phyloP scores from a whole-genome alignment of 2,797 vertebrate species.

The Sebastes steindachneri region DNA sequence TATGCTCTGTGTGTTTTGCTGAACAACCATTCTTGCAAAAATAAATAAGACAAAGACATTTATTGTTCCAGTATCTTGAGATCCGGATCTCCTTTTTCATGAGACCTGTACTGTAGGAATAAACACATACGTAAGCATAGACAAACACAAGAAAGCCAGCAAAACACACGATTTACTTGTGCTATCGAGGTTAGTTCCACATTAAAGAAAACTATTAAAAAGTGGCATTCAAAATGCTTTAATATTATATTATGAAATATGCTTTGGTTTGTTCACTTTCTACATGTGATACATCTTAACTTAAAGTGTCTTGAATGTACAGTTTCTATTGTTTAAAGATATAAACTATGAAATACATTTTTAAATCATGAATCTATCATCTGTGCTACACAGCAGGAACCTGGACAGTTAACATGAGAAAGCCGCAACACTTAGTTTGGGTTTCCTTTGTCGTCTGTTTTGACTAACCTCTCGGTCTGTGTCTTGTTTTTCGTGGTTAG shows the following conservation, averaged over 20 bases:
- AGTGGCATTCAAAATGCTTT: background rate
- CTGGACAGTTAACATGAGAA: background rate
- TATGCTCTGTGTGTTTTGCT: too few species aligned
- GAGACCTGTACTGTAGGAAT: background rate
- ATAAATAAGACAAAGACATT: too few species aligned
- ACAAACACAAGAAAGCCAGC: background rate
- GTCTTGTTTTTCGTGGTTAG: background rate
- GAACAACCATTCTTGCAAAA: too few species aligned
- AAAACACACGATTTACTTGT: background rate
- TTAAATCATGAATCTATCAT: background rate
- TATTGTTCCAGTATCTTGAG: background rate
- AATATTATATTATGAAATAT: background rate
- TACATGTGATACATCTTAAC: background rate
- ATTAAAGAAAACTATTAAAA: background rate
- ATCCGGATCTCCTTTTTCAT: background rate
- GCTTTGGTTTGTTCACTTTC: background rate
- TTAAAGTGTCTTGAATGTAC: background rate
- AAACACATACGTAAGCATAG: background rate
- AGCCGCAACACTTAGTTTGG: background rate
- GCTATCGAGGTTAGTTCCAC: background rate
- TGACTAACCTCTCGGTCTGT: background rate
- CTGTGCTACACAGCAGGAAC: background rate
- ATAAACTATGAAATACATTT: background rate
- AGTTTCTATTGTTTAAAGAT: background rate
- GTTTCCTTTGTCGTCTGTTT: too few species aligned